Percentiles rank a stretch among this genome's conserved stretches.
Evolutionary conservation across 2,113 vertebrate species (phyloP).

Genomic region (Misgurnus anguillicaudatus): DNA sequence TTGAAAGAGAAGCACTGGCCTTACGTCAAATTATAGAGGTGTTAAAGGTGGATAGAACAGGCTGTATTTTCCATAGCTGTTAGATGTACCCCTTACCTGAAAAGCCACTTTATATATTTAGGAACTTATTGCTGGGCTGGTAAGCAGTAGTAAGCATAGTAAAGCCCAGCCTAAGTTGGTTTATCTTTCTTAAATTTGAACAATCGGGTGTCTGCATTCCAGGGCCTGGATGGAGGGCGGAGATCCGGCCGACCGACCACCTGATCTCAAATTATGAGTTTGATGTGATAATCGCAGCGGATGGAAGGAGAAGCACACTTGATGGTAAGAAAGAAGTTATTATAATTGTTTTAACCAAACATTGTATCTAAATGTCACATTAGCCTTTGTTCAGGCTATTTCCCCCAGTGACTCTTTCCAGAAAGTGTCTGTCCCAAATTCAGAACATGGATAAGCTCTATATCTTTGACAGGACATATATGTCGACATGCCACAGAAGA

Average conservation of each 20-base stretch:
- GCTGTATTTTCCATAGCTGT: not conserved
- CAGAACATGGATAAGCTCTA: constrained; percentile 8
- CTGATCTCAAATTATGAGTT: constrained; percentile 84
- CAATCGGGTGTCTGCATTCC: constrained; percentile 46
- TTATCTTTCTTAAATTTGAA: constrained; percentile 8
- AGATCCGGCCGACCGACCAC: constrained; percentile 82
- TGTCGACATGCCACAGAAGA: constrained; percentile 4
- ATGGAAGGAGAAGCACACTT: constrained; percentile 88
- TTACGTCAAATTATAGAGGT: constrained; percentile 15
- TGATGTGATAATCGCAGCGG: constrained; percentile 90
- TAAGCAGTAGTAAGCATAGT: not conserved
- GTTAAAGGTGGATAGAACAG: not conserved
- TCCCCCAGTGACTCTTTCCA: constrained; percentile 7
- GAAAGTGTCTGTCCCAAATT: constrained; percentile 19
- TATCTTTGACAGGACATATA: constrained; percentile 25
- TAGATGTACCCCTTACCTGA: not conserved
- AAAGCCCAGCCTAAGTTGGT: not conserved
- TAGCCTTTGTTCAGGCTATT: not conserved
- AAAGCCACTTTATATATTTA: not conserved
- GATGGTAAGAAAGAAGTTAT: constrained; percentile 76
- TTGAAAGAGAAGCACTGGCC: not conserved
- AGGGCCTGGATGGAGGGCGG: constrained; percentile 91
- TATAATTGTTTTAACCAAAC: not conserved
- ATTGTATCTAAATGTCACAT: not conserved
- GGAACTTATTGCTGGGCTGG: not conserved